Evolutionary conservation across 2,113 vertebrate genomes (phyloP).

Genomic region (Macheiramphus alcinus): DNA sequence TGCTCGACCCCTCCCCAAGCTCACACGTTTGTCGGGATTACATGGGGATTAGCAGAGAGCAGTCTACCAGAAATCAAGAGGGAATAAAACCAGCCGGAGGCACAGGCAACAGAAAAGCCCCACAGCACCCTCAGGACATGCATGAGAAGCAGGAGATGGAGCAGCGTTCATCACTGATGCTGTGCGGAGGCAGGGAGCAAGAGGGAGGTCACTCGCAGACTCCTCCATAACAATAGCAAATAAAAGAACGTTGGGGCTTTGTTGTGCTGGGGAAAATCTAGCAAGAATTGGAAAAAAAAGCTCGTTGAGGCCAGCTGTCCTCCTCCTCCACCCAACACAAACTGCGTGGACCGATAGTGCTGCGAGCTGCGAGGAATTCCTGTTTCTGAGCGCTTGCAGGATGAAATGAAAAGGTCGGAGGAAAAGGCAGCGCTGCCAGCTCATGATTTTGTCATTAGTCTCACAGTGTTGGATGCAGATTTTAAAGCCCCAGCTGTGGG

Average conservation of each 20-base stretch:
- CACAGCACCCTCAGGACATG: not conserved
- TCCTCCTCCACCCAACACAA: not conserved
- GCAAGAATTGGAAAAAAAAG: not conserved
- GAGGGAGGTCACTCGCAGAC: not conserved
- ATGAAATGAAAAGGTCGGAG: not conserved
- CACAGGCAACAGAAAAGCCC: not conserved
- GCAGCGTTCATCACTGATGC: not conserved
- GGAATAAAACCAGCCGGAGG: not conserved
- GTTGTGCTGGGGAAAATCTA: not conserved
- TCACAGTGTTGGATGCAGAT: not conserved
- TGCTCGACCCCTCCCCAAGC: rapidly evolving
- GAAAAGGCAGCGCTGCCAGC: constrained; percentile 30
- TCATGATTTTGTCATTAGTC: constrained; percentile 46
- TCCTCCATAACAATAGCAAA: not conserved
- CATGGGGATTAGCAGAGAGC: not conserved
- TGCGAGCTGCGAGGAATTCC: not conserved
- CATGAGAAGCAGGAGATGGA: rapidly evolving
- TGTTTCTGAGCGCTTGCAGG: not conserved
- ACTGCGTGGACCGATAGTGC: not conserved
- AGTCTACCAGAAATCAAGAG: not conserved
- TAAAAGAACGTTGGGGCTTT: not conserved
- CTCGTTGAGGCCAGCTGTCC: not conserved
- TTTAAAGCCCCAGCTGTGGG: constrained; percentile 53
- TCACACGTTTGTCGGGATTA: not conserved
- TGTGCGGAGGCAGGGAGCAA: rapidly evolving